Percentiles rank a stretch among this genome's conserved stretches.
Conservation (phyloP, 2,888 invertebrate species). For the Hermaeophaga mercurialis region DNA sequence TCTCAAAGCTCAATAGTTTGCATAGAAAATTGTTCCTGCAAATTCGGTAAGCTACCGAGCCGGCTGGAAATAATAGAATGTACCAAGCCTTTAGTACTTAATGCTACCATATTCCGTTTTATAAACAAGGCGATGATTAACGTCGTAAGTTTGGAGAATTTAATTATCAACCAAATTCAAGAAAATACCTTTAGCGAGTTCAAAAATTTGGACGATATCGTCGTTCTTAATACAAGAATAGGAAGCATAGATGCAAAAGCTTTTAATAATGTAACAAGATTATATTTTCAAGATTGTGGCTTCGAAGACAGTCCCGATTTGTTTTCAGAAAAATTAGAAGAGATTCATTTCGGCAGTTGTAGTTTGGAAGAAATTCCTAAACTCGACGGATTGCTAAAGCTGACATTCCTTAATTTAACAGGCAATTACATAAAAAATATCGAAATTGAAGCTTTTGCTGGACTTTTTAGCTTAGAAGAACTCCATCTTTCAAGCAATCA, state of each 20-base stretch:
- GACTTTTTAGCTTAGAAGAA: conserved; percentile 69
- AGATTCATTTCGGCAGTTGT: conserved; percentile 74
- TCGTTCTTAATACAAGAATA: conserved; percentile 71
- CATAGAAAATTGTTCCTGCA: conserved; percentile 44
- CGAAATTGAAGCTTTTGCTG: conserved; percentile 66
- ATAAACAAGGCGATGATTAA: conserved; percentile 38
- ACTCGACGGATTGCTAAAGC: conserved; percentile 48
- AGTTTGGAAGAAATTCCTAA: conserved; percentile 68
- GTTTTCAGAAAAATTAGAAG: conserved; percentile 58
- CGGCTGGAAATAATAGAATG: conserved; percentile 43
- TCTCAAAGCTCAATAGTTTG: conserved; percentile 35
- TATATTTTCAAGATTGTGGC: conserved; percentile 58
- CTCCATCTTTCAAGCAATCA: conserved; percentile 74
- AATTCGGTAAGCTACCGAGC: conserved; percentile 35
- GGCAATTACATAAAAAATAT: conserved; percentile 69
- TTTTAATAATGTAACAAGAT: conserved; percentile 64
- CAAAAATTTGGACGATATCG: conserved; percentile 69
- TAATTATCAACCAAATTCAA: conserved; percentile 67
- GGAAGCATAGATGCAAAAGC: conserved; percentile 71
- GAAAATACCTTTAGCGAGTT: conserved; percentile 73
- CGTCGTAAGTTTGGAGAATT: conserved; percentile 42
- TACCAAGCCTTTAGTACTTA: conserved; percentile 40
- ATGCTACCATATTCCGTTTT: conserved; percentile 38
- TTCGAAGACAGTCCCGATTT: conserved; percentile 45
- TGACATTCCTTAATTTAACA: conserved; percentile 70